Evolutionary conservation across 2,888 invertebrate species (phyloP).

Genomic region (Polyommatus iphigenia): DNA sequence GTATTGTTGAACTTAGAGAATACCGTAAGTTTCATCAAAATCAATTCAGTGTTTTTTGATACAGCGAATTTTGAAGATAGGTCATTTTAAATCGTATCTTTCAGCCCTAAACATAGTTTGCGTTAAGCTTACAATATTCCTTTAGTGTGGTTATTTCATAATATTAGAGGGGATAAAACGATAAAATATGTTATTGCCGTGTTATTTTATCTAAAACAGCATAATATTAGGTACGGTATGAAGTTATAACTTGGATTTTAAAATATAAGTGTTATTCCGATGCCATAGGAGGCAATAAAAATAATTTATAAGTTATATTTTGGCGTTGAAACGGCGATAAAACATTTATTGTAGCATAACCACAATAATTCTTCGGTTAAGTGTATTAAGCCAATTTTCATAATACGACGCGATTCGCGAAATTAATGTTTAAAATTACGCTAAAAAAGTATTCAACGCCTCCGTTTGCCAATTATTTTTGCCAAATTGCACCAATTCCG

Average conservation of each 20-base stretch:
- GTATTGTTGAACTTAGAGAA: too few species aligned
- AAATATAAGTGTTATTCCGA: background rate
- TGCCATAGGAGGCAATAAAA: conserved; percentile 7
- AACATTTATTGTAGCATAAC: conserved; percentile 33
- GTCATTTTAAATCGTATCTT: too few species aligned
- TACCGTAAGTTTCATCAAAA: too few species aligned
- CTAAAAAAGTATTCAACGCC: conserved; percentile 58
- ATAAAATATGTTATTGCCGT: background rate
- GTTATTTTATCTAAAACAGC: background rate
- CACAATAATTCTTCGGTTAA: conserved; percentile 30
- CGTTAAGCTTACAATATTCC: background rate
- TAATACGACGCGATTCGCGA: conserved; percentile 56
- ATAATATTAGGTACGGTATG: background rate
- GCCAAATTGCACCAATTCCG: conserved; percentile 70
- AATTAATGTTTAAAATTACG: conserved; percentile 67
- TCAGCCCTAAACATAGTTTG: background rate
- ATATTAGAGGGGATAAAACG: background rate
- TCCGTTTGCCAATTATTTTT: conserved; percentile 55
- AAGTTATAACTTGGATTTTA: background rate
- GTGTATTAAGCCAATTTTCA: conserved; percentile 58
- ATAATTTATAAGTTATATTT: conserved; percentile 14
- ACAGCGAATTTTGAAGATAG: too few species aligned
- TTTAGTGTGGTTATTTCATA: background rate
- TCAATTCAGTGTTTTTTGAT: too few species aligned
- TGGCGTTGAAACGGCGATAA: background rate